phyloP scores from a whole-genome alignment of 2,113 vertebrate species.

The Nettapus auritus region DNA sequence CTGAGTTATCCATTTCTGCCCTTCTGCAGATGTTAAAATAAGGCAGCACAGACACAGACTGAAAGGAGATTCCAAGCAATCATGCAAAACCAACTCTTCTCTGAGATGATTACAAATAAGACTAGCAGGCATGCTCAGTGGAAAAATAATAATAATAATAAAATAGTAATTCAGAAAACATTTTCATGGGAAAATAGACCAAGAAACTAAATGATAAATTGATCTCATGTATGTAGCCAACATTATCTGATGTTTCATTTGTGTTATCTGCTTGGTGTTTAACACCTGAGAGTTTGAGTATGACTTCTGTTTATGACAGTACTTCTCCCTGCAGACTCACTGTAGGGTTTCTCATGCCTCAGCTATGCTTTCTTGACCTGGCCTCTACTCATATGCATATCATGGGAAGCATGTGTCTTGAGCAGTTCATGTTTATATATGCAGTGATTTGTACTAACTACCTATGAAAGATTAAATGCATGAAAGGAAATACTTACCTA shows the following conservation, averaged over 20 bases:
- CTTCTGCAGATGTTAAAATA: not conserved
- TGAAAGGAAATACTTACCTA: not conserved
- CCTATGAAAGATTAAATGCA: not conserved
- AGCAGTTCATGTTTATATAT: not conserved
- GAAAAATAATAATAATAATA: not conserved
- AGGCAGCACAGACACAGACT: not conserved
- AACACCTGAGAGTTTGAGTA: not conserved
- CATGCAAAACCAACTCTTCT: constrained; percentile 19
- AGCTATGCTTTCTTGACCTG: not conserved
- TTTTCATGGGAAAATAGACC: not conserved
- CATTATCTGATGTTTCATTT: not conserved
- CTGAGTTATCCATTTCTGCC: not conserved
- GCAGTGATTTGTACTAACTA: not conserved
- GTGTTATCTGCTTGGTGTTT: not conserved
- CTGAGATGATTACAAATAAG: constrained; percentile 23
- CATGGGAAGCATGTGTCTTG: not conserved
- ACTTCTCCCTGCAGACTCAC: not conserved
- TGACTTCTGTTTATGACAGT: not conserved
- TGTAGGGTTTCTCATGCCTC: not conserved
- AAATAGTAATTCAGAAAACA: constrained; percentile 11
- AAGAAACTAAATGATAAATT: not conserved
- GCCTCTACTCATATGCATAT: not conserved
- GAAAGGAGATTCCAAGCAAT: constrained; percentile 30
- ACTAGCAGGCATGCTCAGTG: not conserved
- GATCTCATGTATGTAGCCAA: not conserved